Base-by-base conservation (phyloP, 2,888 invertebrate species). In the Aphelenchoides bicaudatus region DNA sequence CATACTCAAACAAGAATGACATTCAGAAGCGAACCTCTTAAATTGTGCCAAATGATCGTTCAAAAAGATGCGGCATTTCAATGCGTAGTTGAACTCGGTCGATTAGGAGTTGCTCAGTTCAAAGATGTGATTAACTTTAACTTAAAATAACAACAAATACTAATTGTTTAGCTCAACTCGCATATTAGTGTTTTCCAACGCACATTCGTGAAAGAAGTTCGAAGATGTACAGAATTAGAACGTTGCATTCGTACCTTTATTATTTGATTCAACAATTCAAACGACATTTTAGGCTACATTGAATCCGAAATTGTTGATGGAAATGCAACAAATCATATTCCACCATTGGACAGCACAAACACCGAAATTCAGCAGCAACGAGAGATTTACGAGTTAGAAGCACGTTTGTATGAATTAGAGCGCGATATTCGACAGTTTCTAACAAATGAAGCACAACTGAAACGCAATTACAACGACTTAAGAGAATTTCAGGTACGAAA, bases 331-430 rank as follows among this genome's bases (percentile, higher is more conserved):
- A 55, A 62, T 16, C 62, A 67, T 38, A 70, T 67, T 29, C 66
- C 91, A 78, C 91, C 92, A 80, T 91, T 63, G 31, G 63, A 62
- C 28, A 49, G 37, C 25, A 48, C 62, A 1, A 61, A 65, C 31
- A 59, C 58, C 25, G 93, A 94, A 82, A 93, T 94, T 16, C 93
- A 94, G 0, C 91, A 92, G 75, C 93, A 94, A 0, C 85, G 92
- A 67, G 94, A 94, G 83, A 94, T 98, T 92, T 91, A 93, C 71
- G 94, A 94, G 82, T 84, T 96, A 63, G 96, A 96, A 86, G 91
- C 89, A 19, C 34, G 53, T n/a, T 51, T 67, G 4, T 56, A 57
- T 39, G 75, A 75, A 46, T 60, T 76, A 43, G 75, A 76, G 59
- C 60, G 70, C 23, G 76, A 76, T 57, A 63, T 77, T 31, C 54